Evolutionary conservation across 2,888 invertebrate species (phyloP).

Genomic region (Endomychus coccineus): DNA sequence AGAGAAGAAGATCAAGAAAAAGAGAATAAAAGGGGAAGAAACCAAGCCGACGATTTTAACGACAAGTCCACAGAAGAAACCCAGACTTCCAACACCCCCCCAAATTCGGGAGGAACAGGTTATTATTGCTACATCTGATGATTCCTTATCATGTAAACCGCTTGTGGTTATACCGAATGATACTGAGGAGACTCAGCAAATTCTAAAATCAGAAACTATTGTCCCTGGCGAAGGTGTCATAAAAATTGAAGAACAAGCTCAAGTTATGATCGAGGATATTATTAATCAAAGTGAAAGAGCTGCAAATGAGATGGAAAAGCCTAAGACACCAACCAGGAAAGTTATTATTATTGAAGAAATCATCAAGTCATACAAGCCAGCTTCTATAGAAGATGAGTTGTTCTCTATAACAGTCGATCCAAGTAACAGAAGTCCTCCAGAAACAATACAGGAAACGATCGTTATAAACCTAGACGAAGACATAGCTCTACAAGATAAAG

Average conservation of each 20-base stretch:
- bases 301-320: no score
- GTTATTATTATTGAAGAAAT: no score
- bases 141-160: constrained; percentile 29
- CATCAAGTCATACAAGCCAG: no score
- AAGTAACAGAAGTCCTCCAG: background rate
- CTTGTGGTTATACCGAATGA: background rate
- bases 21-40: constrained; percentile 28
- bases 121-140: constrained; percentile 38
- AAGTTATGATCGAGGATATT: background rate
- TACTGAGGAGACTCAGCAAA: background rate
- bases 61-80: constrained; percentile 34
- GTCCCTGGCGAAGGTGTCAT: background rate
- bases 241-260: background rate
- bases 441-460: constrained; percentile 1
- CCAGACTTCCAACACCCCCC: constrained; percentile 36
- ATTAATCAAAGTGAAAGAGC: no score
- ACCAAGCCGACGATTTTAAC: constrained; percentile 21
- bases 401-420: background rate
- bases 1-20: constrained; percentile 30
- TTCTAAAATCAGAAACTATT: background rate
- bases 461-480: no score
- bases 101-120: constrained; percentile 30
- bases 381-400: background rate
- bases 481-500: no score
- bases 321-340: no score